Conservation (phyloP, 1,140 invertebrate species). For the Pteromalus puparum region DNA sequence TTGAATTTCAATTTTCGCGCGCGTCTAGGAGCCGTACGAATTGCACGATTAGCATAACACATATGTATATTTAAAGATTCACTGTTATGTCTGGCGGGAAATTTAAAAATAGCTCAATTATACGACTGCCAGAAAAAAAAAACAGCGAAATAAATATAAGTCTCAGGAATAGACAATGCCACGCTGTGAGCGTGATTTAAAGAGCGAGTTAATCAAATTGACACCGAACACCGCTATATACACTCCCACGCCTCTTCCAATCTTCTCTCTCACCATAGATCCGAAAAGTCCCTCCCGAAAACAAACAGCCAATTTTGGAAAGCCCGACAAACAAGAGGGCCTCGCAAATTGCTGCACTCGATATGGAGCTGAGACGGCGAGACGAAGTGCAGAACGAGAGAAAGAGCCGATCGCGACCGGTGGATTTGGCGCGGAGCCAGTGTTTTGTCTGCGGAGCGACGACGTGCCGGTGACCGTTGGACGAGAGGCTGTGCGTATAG, state of each 20-base stretch:
- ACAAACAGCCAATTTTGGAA: neutral
- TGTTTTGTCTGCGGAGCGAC: constrained; percentile 26
- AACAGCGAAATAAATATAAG: neutral
- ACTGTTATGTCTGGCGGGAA: neutral
- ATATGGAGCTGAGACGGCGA: neutral
- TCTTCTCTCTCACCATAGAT: neutral
- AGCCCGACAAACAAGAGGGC: neutral
- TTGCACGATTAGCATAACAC: too few species aligned
- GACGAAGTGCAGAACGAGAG: neutral
- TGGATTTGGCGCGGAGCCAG: constrained; percentile 21
- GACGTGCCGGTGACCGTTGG: constrained; percentile 20
- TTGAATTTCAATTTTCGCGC: neutral
- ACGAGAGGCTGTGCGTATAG: too few species aligned
- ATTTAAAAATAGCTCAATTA: neutral
- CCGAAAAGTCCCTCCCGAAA: neutral
- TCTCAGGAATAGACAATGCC: neutral
- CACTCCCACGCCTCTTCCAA: neutral
- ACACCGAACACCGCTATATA: neutral
- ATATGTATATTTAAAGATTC: neutral
- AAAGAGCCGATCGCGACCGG: neutral
- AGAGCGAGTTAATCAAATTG: neutral
- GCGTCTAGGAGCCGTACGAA: too few species aligned
- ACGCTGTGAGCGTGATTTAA: neutral
- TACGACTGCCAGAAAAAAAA: neutral
- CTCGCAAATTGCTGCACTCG: neutral